Conservation (phyloP, 2,797 vertebrate species). For the Percopsis omiscomaycus region DNA sequence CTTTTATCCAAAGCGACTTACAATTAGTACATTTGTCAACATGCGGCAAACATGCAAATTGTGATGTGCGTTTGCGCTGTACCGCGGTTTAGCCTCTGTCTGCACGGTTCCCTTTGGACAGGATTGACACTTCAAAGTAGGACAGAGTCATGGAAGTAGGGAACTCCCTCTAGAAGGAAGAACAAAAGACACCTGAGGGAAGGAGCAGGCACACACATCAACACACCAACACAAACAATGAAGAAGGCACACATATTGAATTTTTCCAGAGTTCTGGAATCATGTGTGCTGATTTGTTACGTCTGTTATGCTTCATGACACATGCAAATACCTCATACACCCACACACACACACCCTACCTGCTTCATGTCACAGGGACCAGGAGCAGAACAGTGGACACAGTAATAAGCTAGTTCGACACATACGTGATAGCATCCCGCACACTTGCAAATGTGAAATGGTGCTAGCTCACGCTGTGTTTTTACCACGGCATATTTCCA, state of each 20-base stretch:
- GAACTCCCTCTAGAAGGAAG: slow-evolving; percentile 17
- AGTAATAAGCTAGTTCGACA: slow-evolving; percentile 36
- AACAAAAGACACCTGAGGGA: slow-evolving; percentile 60
- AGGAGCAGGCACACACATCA: slow-evolving; percentile 26
- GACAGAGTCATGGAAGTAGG: slow-evolving; percentile 24
- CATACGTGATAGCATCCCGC: slow-evolving; percentile 44
- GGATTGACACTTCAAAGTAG: slow-evolving; percentile 59
- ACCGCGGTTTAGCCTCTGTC: slow-evolving; percentile 24
- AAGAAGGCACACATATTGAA: slow-evolving; percentile 21
- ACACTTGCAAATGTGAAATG: slow-evolving; percentile 12
- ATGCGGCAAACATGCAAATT: slow-evolving; percentile 2
- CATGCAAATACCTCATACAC: slow-evolving; percentile 29
- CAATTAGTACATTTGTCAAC: too few relatives aligned
- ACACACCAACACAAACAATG: slow-evolving; percentile 4
- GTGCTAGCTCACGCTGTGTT: not conserved
- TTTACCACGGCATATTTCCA: too few relatives aligned
- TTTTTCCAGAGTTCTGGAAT: slow-evolving; percentile 34
- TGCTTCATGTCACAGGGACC: slow-evolving; percentile 28
- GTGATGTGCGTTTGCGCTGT: slow-evolving; percentile 24
- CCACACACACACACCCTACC: slow-evolving; percentile 10
- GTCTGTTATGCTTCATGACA: slow-evolving; percentile 53
- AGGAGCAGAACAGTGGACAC: slow-evolving; percentile 37
- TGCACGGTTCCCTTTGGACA: slow-evolving; percentile 21
- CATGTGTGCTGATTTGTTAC: slow-evolving; percentile 51
- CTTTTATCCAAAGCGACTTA: too few relatives aligned